phyloP scores from a whole-genome alignment of 2,888 invertebrate species.

The Ophion slaviceki region DNA sequence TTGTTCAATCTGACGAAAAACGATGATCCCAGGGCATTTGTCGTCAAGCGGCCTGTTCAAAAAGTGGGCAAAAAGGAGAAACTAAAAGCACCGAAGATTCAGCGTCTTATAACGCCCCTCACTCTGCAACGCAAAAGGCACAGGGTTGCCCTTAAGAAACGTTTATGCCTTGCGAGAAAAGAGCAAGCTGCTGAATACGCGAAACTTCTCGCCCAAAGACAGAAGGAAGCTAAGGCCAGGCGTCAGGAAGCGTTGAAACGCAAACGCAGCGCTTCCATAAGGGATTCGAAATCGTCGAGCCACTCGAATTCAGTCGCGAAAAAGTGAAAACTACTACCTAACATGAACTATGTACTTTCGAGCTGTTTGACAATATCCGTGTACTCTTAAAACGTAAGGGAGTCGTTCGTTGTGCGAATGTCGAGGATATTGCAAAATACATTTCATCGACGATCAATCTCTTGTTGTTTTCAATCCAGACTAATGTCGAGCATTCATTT shows the following conservation, averaged over 20 bases:
- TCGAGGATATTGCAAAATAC: no score
- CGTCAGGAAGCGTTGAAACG: constrained; percentile 92
- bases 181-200: constrained; percentile 90
- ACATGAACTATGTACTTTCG: constrained; percentile 2
- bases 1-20: constrained; percentile 98
- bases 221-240: constrained; percentile 88
- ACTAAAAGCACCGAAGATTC: constrained; percentile 91
- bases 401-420: no score
- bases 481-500: no score
- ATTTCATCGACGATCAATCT: no score
- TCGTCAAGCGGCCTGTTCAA: constrained; percentile 93
- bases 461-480: no score
- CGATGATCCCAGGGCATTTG: constrained; percentile 98
- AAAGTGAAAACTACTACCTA: not conserved
- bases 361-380: constrained; percentile 1
- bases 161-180: constrained; percentile 87
- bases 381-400: constrained; percentile 4
- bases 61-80: constrained; percentile 87
- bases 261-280: constrained; percentile 92
- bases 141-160: constrained; percentile 88
- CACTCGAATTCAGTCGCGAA: constrained; percentile 83
- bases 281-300: constrained; percentile 93
- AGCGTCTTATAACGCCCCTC: constrained; percentile 90
- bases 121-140: constrained; percentile 89
- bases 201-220: constrained; percentile 89